A percentile compares a stretch with the other conserved stretches of the same genome.
phyloP scores from a whole-genome alignment of 1,140 invertebrate genomes.

The Drosophila sucinea region DNA sequence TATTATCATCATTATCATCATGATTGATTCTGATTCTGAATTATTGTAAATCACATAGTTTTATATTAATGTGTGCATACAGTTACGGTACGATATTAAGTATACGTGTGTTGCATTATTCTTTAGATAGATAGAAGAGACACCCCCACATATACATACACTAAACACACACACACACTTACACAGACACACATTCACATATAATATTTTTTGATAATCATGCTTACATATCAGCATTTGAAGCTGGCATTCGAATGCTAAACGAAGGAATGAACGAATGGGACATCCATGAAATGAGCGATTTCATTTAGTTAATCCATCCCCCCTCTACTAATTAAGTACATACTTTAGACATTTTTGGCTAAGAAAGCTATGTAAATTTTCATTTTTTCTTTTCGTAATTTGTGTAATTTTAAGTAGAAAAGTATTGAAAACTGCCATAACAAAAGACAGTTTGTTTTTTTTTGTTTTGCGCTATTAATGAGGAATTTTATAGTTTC shows the following conservation, averaged over 20 bases:
- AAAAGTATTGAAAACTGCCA: background rate
- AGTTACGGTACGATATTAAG: slow-evolving; percentile 60
- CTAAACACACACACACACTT: slow-evolving; percentile 14
- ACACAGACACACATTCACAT: slow-evolving; percentile 38
- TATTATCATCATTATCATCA: slow-evolving; percentile 46
- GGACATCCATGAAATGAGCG: slow-evolving; percentile 35
- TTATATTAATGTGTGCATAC: slow-evolving; percentile 66
- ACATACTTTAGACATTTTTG: slow-evolving; percentile 34
- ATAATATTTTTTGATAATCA: slow-evolving; percentile 76
- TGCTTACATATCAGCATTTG: slow-evolving; percentile 79
- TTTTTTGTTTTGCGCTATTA: slow-evolving; percentile 66
- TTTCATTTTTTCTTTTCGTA: slow-evolving; percentile 42
- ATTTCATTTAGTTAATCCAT: slow-evolving; percentile 36
- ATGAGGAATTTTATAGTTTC: slow-evolving; percentile 75
- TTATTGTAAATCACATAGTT: slow-evolving; percentile 35
- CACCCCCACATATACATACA: background rate
- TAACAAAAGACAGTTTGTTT: background rate
- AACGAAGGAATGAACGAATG: slow-evolving; percentile 34
- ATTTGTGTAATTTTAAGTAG: slow-evolving; percentile 57
- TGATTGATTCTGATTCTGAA: slow-evolving; percentile 39
- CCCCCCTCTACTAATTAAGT: slow-evolving; percentile 23
- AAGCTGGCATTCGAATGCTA: slow-evolving; percentile 68
- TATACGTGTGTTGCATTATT: slow-evolving; percentile 46
- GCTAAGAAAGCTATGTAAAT: slow-evolving; percentile 60
- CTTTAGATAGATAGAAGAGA: slow-evolving; percentile 49